Percentiles rank a stretch among this genome's conserved stretches.
phyloP scores from a whole-genome alignment of 2,888 invertebrate species.

The Copidosoma aretas region DNA sequence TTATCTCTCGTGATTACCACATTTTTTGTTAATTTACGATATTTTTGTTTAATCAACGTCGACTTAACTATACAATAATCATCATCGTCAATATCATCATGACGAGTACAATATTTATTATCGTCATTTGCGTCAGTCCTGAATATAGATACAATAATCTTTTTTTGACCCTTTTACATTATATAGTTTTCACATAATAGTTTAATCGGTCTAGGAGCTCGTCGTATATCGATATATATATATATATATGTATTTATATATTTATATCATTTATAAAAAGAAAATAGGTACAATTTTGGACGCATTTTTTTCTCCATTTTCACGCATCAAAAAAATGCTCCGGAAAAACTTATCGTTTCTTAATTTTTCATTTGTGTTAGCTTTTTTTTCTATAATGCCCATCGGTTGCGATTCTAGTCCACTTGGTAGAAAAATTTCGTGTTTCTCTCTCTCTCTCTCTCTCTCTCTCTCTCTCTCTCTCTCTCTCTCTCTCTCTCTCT shows the following conservation, averaged over 20 bases:
- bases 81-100: constrained; percentile 48
- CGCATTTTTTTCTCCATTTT: constrained; percentile 53
- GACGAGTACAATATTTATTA: constrained; percentile 57
- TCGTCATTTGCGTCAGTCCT: constrained; percentile 55
- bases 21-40: constrained; percentile 46
- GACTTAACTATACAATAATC: constrained; percentile 59
- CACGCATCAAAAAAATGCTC: constrained; percentile 59
- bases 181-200: constrained; percentile 54
- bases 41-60: constrained; percentile 50
- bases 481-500: too few species aligned
- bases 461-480: constrained; percentile 25
- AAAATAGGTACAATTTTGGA: constrained; percentile 64
- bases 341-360: constrained; percentile 52
- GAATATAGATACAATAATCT: constrained; percentile 62
- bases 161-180: constrained; percentile 49
- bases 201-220: constrained; percentile 55
- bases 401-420: constrained; percentile 64
- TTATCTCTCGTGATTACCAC: constrained; percentile 29
- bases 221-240: constrained; percentile 57
- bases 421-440: constrained; percentile 63
- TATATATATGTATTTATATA: constrained; percentile 38
- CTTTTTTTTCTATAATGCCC: constrained; percentile 60
- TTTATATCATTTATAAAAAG: constrained; percentile 62
- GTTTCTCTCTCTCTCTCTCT: constrained; percentile 41
- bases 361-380: constrained; percentile 36